Evolutionary conservation across 2,797 vertebrate genomes (phyloP).

Genomic region (Propithecus deckenii): DNA sequence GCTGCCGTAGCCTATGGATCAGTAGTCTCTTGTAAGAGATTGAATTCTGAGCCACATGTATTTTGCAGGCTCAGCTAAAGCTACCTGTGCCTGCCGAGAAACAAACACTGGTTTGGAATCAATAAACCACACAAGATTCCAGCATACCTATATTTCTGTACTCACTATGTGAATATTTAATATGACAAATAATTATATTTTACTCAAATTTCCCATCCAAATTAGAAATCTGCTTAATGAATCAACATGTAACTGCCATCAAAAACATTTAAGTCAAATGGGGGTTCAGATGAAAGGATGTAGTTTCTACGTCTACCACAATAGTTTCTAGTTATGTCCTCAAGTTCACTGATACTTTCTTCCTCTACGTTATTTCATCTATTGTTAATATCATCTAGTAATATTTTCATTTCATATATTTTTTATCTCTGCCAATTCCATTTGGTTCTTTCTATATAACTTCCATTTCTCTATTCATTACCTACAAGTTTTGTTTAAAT

Average conservation of each 20-base stretch:
- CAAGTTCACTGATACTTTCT: constrained; percentile 8
- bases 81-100: not conserved
- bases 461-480: not conserved
- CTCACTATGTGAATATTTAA: not conserved
- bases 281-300: not conserved
- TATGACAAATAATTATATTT: constrained; percentile 17
- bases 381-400: not conserved
- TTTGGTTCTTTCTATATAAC: not conserved
- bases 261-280: constrained; percentile 12
- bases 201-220: not conserved
- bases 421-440: not conserved
- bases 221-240: constrained; percentile 1
- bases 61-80: not conserved
- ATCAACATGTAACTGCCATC: not conserved
- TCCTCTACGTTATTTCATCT: not conserved
- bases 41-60: not conserved
- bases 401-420: constrained; percentile 14
- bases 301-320: not conserved
- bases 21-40: not conserved
- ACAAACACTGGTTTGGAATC: not conserved
- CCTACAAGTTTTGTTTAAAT: not conserved
- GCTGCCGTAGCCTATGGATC: not conserved
- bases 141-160: not conserved
- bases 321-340: not conserved
- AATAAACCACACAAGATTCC: not conserved